A percentile compares a stretch with the other conserved stretches of the same genome.
Conservation (phyloP, 2,797 vertebrate species). For the Notolabrus celidotus region DNA sequence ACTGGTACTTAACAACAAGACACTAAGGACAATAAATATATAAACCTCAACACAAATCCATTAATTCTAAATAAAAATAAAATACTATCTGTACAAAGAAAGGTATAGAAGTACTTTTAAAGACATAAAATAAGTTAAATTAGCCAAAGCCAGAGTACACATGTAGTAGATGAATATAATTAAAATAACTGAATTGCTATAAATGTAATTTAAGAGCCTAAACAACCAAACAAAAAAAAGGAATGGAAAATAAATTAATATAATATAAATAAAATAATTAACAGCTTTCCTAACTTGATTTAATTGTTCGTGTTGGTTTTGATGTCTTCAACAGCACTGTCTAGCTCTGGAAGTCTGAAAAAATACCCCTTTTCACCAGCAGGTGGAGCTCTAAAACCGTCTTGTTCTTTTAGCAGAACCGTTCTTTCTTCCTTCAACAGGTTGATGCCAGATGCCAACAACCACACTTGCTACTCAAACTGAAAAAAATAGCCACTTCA, state of each 20-base stretch:
- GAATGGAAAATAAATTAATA: not conserved
- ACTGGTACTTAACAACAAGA: no score
- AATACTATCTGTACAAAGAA: no score
- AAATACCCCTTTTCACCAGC: constrained; percentile 57
- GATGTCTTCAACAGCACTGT: not conserved
- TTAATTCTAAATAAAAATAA: no score
- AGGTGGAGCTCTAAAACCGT: constrained; percentile 71
- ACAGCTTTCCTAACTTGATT: not conserved
- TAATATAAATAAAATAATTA: not conserved
- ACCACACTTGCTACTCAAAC: not conserved
- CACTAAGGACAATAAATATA: no score
- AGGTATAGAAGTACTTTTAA: no score
- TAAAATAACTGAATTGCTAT: no score
- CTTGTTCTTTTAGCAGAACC: constrained; percentile 27
- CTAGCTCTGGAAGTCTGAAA: not conserved
- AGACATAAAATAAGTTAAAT: no score
- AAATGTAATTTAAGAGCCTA: not conserved
- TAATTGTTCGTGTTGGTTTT: not conserved
- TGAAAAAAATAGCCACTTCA: constrained; percentile 20
- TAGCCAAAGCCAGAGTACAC: no score
- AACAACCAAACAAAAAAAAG: not conserved
- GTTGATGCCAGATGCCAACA: constrained; percentile 49
- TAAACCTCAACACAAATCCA: no score
- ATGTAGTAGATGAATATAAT: no score
- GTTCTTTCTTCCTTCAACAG: constrained; percentile 63